phyloP scores from a whole-genome alignment of 2,113 vertebrate species.

The Himantopus leucocephalus region DNA sequence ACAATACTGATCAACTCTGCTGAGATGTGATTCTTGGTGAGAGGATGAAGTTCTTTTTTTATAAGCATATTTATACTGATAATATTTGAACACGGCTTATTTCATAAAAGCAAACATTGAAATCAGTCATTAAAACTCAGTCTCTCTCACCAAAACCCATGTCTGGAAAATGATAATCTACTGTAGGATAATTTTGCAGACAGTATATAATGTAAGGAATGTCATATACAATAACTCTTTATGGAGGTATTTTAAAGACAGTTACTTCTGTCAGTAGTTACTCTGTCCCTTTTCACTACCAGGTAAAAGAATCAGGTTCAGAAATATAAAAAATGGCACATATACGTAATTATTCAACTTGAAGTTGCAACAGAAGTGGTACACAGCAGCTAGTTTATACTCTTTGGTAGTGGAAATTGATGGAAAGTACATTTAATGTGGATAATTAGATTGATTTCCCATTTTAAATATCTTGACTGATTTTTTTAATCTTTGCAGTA shows the following conservation, averaged over 20 bases:
- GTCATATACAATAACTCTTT: background rate
- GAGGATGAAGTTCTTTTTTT: background rate
- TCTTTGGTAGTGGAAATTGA: slow-evolving; percentile 53
- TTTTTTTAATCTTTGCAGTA: slow-evolving; percentile 54
- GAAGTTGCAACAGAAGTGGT: slow-evolving; percentile 37
- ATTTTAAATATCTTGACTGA: slow-evolving; percentile 52
- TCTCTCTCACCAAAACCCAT: background rate
- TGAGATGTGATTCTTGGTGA: background rate
- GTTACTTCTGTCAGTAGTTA: background rate
- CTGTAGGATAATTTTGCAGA: background rate
- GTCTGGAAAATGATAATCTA: background rate
- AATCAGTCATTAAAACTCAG: background rate
- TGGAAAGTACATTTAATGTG: slow-evolving; percentile 41
- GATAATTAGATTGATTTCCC: slow-evolving; percentile 62
- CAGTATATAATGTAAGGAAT: background rate
- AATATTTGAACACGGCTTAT: background rate
- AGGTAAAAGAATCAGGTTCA: slow-evolving; percentile 15
- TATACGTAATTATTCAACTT: background rate
- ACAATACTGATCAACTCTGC: background rate
- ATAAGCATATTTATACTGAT: background rate
- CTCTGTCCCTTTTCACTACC: background rate
- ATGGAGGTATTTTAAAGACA: background rate
- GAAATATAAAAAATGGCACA: slow-evolving; percentile 33
- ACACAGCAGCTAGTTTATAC: slow-evolving; percentile 27
- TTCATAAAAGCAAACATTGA: slow-evolving; percentile 19